Percentiles rank a stretch among this genome's conserved stretches.
phyloP scores from a whole-genome alignment of 1,140 invertebrate genomes.

The Hycleus phaleratus region DNA sequence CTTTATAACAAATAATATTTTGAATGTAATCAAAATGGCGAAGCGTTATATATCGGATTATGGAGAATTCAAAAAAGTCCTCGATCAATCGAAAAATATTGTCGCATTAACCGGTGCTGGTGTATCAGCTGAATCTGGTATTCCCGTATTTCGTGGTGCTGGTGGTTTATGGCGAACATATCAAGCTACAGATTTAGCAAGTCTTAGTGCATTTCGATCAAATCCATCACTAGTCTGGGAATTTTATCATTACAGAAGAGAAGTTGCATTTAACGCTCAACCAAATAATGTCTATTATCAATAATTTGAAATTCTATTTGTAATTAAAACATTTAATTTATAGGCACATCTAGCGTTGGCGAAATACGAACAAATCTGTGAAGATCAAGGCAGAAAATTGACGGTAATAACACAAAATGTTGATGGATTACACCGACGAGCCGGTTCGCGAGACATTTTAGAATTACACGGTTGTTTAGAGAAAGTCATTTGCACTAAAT shows the following conservation, averaged over 20 bases:
- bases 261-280: constrained; percentile 45
- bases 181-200: constrained; percentile 44
- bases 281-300: constrained; percentile 45
- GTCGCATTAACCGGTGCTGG: constrained; percentile 71
- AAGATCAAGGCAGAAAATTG: constrained; percentile 51
- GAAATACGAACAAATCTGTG: constrained; percentile 59
- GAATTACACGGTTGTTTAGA: constrained; percentile 87
- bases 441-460: constrained; percentile 71
- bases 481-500: constrained; percentile 75
- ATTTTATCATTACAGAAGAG: constrained; percentile 52
- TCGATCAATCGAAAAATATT: constrained; percentile 50
- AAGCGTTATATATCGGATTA: constrained; percentile 27
- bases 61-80: constrained; percentile 48
- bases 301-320: not conserved
- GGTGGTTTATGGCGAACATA: constrained; percentile 69
- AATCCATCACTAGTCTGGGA: constrained; percentile 51
- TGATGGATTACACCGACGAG: constrained; percentile 77
- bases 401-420: constrained; percentile 89
- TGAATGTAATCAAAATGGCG: constrained; percentile 3
- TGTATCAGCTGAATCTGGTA: constrained; percentile 72
- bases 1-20: too few species aligned
- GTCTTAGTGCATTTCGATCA: constrained; percentile 45
- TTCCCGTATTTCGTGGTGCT: constrained; percentile 71
- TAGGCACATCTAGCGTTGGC: constrained; percentile 79
- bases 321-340: constrained; percentile 3